Evolutionary conservation across 2,113 vertebrate genomes (phyloP).

Genomic region (Aegotheles bennettii): DNA sequence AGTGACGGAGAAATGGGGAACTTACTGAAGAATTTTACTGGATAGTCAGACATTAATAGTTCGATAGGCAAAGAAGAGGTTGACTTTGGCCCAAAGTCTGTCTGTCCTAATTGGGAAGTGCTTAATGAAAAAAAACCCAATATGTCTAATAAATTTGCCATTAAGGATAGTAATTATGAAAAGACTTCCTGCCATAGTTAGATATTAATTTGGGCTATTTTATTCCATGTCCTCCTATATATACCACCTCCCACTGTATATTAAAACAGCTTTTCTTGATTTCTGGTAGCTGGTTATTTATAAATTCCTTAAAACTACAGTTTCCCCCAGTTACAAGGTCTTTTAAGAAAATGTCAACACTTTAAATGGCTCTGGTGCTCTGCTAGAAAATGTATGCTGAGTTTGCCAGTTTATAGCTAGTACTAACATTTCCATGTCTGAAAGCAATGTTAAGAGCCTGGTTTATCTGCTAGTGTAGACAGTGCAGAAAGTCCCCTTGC

Average conservation of each 20-base stretch:
- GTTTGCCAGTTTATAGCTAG: not conserved
- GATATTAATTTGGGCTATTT: not conserved
- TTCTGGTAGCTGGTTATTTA: not conserved
- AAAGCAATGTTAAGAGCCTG: not conserved
- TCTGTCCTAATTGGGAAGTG: not conserved
- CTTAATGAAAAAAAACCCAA: not conserved
- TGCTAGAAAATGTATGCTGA: not conserved
- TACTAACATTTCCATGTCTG: not conserved
- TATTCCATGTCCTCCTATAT: not conserved
- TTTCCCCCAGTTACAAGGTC: not conserved
- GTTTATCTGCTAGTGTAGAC: not conserved
- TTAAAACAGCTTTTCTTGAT: not conserved
- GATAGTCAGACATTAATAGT: not conserved
- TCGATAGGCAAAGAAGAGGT: not conserved
- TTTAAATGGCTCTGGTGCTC: not conserved
- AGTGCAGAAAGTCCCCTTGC: not conserved
- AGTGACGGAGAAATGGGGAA: not conserved
- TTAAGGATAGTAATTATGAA: not conserved
- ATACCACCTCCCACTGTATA: not conserved
- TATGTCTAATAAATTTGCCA: rapidly evolving
- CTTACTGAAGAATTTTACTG: not conserved
- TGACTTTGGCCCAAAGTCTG: not conserved
- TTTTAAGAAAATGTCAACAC: not conserved
- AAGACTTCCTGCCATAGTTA: not conserved
- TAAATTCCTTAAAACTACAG: not conserved